Evolutionary conservation across 2,113 vertebrate species (phyloP).

Genomic region (Pterocles gutturalis): DNA sequence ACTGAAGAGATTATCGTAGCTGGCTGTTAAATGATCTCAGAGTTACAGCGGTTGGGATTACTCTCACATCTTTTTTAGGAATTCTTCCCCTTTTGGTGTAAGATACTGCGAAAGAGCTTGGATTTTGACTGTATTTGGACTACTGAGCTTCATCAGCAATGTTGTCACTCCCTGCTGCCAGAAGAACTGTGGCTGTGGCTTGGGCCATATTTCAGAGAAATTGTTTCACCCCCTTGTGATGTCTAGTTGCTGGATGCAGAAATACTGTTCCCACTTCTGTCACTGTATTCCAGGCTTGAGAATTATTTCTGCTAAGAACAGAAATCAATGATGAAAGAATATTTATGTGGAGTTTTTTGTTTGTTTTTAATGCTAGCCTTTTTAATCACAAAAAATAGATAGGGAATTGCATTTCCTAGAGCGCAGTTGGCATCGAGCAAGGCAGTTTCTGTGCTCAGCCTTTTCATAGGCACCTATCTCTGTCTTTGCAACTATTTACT

Average conservation of each 20-base stretch:
- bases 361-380: neutral
- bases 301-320: neutral
- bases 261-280: neutral
- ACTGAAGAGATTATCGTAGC: neutral
- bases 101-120: neutral
- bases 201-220: neutral
- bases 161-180: neutral
- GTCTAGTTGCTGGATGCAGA: neutral
- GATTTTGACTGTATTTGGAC: slow-evolving; percentile 51
- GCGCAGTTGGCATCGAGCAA: neutral
- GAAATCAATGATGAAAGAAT: neutral
- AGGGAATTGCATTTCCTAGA: neutral
- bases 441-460: neutral
- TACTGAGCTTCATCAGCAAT: neutral
- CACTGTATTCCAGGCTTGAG: neutral
- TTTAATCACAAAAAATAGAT: neutral
- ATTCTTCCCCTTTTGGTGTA: neutral
- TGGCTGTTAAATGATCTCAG: slow-evolving; percentile 12
- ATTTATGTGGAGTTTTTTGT: neutral
- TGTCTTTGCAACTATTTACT: neutral
- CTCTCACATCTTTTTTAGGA: neutral
- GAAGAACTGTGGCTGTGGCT: neutral
- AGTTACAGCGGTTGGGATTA: neutral
- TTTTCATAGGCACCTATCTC: neutral
- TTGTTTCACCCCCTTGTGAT: neutral